Conservation (phyloP, 1,140 invertebrate genomes). For the Hylaeus volcanicus region DNA sequence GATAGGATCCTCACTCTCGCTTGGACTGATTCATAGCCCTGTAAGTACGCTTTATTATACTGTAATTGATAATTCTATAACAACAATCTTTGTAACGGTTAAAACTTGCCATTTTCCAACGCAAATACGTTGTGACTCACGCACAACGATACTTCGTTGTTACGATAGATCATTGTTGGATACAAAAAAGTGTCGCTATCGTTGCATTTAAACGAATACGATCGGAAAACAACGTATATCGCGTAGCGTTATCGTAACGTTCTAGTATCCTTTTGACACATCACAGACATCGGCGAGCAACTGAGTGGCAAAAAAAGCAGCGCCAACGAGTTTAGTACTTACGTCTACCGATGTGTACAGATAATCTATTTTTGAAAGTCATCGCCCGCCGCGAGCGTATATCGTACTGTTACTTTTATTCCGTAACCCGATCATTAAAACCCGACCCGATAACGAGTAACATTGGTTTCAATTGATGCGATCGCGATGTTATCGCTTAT, state of each 20-base stretch:
- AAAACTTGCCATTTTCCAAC: no score
- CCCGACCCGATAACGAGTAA: conserved; percentile 53
- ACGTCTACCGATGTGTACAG: conserved; percentile 10
- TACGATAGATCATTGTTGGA: no score
- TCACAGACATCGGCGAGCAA: background rate
- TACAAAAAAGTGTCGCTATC: no score
- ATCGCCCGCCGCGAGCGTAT: background rate
- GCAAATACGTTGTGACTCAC: no score
- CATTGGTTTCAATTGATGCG: conserved; percentile 55
- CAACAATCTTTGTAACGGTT: no score
- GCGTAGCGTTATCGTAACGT: conserved; percentile 22
- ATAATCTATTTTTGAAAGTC: background rate
- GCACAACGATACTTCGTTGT: no score
- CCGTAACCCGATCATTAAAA: conserved; percentile 30
- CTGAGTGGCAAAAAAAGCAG: background rate
- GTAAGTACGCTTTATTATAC: no score
- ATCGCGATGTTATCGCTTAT: conserved; percentile 60
- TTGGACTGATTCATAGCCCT: no score
- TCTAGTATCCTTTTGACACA: background rate
- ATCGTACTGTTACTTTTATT: conserved; percentile 34
- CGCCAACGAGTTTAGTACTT: background rate
- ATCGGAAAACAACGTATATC: conserved; percentile 17
- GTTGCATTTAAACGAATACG: background rate
- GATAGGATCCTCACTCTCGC: no score
- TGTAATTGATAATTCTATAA: no score